Conservation (phyloP, 2,113 vertebrate species). For the Serilophus lunatus region DNA sequence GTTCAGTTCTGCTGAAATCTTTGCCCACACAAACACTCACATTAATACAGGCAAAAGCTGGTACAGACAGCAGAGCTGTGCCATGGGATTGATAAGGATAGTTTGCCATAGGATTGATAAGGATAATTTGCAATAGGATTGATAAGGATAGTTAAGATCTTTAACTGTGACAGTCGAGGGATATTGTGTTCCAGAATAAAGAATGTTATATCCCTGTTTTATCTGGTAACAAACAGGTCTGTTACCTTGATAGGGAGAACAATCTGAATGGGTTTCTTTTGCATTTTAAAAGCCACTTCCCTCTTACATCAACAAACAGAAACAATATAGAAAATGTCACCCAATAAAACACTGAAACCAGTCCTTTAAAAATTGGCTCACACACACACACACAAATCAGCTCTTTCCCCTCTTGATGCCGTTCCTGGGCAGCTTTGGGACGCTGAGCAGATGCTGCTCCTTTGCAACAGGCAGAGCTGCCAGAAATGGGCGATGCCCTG, state of each 20-base stretch:
- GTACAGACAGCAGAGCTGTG: not conserved
- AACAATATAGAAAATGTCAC: not conserved
- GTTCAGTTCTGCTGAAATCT: not conserved
- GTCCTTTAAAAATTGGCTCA: not conserved
- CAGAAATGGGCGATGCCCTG: no score
- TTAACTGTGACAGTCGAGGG: not conserved
- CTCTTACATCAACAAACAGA: not conserved
- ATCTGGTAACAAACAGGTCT: not conserved
- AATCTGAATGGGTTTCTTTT: not conserved
- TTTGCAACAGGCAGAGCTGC: rapidly evolving
- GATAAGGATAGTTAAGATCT: not conserved
- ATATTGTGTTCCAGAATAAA: not conserved
- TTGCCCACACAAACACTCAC: not conserved
- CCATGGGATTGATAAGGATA: not conserved
- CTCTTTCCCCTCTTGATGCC: not conserved
- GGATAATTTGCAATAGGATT: not conserved
- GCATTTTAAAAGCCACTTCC: not conserved
- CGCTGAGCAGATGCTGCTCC: not conserved
- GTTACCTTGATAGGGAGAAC: not conserved
- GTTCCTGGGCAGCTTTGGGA: rapidly evolving
- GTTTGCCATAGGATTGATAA: not conserved
- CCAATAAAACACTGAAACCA: not conserved
- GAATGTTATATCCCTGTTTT: not conserved
- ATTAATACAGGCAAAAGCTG: not conserved
- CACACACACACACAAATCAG: rapidly evolving